Evolutionary conservation across 2,888 invertebrate species (phyloP), one percentile per base, ranked within the genome.

Genomic region (Erynnis tages): DNA sequence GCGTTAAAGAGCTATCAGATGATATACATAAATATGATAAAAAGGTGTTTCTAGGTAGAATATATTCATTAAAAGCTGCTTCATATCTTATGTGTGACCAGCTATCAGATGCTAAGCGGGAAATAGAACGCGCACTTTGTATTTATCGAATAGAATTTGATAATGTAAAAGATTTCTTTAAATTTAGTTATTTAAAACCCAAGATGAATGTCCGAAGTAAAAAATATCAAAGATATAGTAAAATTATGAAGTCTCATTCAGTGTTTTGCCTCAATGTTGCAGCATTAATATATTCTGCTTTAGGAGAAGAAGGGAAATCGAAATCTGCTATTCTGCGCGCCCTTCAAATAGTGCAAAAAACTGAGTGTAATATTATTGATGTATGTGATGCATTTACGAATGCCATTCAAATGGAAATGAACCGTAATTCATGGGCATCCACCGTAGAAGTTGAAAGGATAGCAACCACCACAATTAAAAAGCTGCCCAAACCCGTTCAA

Each of bases 341-440:
- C 13, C 57, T 88, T 61, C 60, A 76, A 59, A 61, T 84, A 57
- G 66, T 79, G 38, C 78, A 85, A 60, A 76, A 73, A 55, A 70
- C 79, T 10, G 65, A 84, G 56, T 79, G 89, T 60, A 69, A 73
- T 43, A 62, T 87, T 8, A 66, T 79, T 8, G 80, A 90, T 57
- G 65, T 88, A 21, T 90, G 89, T 54, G 87, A 90, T 50, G 74
- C 84, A 1, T 91, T 90, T 55, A 74, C 82, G 23, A 87, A 85
- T 45, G 84, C 84, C 1, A 75, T 91, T 13, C 76, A 86, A 63
- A 65, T 91, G 45, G 90, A 90, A 59, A 67, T 86, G 1, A 73
- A 81, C 44, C 76, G 81, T 1, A 86, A 84, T 8, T 69, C 78
- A 25, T 59, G 77, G 0, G 78, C 82, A 11, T 66, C 73, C 13